These are phyloP conservation scores for Morinoia aosen DNA, from an alignment of 2,888 invertebrate species.

Conservation along the genomic window DNA sequence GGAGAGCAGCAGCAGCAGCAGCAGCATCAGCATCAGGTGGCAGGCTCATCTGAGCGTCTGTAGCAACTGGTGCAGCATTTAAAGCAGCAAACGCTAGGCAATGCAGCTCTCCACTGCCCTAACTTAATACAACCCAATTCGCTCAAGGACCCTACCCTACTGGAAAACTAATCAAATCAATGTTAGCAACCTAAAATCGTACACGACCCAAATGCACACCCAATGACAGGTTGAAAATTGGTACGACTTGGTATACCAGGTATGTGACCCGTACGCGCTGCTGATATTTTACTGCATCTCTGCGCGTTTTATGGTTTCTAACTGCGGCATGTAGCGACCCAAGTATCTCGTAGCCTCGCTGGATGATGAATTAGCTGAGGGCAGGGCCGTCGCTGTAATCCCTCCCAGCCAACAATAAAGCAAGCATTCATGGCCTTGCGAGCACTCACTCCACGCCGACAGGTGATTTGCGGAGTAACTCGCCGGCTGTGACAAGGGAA, in stretches of 20 bases:
- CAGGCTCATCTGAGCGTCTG: background rate
- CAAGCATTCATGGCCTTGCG: too few species aligned
- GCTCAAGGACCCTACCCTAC: background rate
- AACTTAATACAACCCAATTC: background rate
- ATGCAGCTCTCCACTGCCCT: background rate
- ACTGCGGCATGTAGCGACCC: background rate
- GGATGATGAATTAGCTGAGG: background rate
- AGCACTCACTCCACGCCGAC: too few species aligned
- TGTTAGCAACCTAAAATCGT: background rate
- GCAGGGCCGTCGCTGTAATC: background rate
- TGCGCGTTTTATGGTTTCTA: background rate
- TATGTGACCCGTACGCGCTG: background rate
- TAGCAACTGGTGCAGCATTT: background rate
- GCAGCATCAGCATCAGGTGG: background rate
- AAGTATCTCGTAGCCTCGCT: too few species aligned
- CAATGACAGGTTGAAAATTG: background rate
- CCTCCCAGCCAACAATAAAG: too few species aligned
- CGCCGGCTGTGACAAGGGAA: too few species aligned
- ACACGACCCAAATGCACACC: background rate
- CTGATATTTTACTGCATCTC: background rate
- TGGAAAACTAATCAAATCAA: background rate
- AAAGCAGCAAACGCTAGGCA: background rate
- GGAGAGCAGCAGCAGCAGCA: background rate
- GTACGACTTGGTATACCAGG: background rate
- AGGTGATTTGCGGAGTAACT: too few species aligned